Conservation (phyloP, 2,888 invertebrate species). For the Thelaira solivaga region DNA sequence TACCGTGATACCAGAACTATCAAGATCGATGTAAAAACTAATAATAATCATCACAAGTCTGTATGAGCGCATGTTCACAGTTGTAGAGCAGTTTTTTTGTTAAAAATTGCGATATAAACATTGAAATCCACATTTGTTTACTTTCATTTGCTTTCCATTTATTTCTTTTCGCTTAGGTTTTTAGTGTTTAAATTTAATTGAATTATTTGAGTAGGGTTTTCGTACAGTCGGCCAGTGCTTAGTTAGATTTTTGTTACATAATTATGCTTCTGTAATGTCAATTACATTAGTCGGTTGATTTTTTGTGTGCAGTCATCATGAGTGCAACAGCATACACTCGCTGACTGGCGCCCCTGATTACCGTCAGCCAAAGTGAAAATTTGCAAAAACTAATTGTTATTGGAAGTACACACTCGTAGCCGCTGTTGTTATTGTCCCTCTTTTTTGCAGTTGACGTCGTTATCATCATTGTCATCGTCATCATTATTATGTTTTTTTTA, state of each 20-base stretch:
- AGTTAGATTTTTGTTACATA: background rate
- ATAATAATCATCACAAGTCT: no score
- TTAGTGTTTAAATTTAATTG: no score
- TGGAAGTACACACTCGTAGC: conserved; percentile 15
- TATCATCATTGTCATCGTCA: background rate
- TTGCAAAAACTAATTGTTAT: conserved; percentile 71
- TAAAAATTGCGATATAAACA: no score
- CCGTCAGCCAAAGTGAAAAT: conserved; percentile 69
- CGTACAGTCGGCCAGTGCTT: background rate
- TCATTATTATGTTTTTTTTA: background rate
- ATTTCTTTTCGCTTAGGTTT: no score
- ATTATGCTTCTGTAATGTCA: background rate
- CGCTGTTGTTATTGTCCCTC: background rate
- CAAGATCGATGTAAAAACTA: no score
- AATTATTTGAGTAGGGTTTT: background rate
- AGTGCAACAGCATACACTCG: conserved; percentile 16
- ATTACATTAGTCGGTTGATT: conserved; percentile 9
- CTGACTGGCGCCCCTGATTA: conserved; percentile 45
- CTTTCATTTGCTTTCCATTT: no score
- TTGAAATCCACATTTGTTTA: no score
- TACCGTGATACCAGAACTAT: no score
- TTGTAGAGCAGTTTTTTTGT: no score
- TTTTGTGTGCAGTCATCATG: conserved; percentile 22
- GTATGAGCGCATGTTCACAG: no score
- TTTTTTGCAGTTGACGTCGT: conserved; percentile 3